Conservation (phyloP, 2,113 vertebrate genomes). For the Nicator chloris region DNA sequence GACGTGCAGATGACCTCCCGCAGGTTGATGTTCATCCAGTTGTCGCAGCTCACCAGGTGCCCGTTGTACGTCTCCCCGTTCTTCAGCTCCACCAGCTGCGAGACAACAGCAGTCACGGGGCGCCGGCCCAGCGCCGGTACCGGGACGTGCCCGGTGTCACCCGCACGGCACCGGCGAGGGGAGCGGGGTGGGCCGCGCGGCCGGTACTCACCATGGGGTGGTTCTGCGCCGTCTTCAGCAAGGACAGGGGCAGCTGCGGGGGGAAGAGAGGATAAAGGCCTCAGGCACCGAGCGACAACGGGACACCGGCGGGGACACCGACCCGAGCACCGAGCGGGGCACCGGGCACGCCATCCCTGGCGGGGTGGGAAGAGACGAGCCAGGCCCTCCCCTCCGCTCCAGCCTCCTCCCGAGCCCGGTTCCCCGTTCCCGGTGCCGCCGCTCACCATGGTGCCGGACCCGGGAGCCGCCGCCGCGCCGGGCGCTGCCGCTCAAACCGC, state of each 20-base stretch:
- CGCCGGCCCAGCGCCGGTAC: neutral
- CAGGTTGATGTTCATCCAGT: conserved; percentile 99
- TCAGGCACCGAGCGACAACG: neutral
- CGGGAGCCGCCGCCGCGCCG: neutral
- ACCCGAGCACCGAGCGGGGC: neutral
- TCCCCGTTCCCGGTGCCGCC: neutral
- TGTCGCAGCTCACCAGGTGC: conserved; percentile 97
- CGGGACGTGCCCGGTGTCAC: neutral
- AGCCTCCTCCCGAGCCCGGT: neutral
- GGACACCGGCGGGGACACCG: neutral
- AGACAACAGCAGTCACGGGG: neutral
- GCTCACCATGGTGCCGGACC: conserved; percentile 23
- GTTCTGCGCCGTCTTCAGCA: conserved; percentile 96
- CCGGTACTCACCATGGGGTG: conserved; percentile 90
- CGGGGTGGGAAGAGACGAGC: accelerated
- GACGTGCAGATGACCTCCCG: conserved; percentile 98
- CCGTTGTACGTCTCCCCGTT: conserved; percentile 98
- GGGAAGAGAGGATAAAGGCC: neutral
- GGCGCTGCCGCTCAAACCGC: conserved; percentile 27
- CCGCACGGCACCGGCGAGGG: neutral
- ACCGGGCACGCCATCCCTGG: no score
- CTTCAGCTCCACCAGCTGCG: conserved; percentile 93
- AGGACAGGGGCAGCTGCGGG: conserved; percentile 88
- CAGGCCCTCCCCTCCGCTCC: neutral
- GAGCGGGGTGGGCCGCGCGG: neutral